Evolutionary conservation across 2,888 invertebrate species (phyloP).

Genomic region (Habrosyne pyritoides): DNA sequence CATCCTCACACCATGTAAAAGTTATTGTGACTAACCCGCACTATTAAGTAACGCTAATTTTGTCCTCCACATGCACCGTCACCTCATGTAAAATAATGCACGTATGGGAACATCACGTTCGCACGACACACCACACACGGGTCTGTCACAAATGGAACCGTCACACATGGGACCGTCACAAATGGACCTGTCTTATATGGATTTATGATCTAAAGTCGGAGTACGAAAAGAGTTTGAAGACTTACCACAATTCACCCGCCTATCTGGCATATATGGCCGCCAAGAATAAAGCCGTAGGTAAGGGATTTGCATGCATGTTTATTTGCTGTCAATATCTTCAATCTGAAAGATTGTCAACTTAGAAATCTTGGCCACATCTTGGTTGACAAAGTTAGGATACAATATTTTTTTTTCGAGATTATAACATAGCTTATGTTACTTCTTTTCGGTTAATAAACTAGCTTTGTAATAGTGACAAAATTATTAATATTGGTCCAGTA

Average conservation of each 20-base stretch:
- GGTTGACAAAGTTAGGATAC: too few species aligned
- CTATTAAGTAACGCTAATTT: slow-evolving; percentile 59
- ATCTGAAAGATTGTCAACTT: too few species aligned
- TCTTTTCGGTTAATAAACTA: too few species aligned
- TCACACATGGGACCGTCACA: neutral
- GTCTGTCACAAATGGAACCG: neutral
- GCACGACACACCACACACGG: slow-evolving; percentile 28
- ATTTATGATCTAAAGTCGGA: slow-evolving; percentile 83
- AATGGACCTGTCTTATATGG: neutral
- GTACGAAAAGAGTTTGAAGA: slow-evolving; percentile 96
- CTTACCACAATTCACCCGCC: slow-evolving; percentile 97
- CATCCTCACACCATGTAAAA: neutral
- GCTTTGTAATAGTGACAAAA: too few species aligned
- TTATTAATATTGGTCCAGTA: too few species aligned
- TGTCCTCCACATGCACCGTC: slow-evolving; percentile 71
- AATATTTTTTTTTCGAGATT: too few species aligned
- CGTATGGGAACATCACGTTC: slow-evolving; percentile 45
- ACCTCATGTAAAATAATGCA: slow-evolving; percentile 62
- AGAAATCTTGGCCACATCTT: too few species aligned
- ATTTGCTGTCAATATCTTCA: neutral
- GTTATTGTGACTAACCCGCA: slow-evolving; percentile 69
- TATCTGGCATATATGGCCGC: slow-evolving; percentile 96
- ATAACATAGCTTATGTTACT: too few species aligned
- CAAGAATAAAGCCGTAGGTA: slow-evolving; percentile 94
- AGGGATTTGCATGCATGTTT: slow-evolving; percentile 38